Evolutionary conservation across 2,888 invertebrate genomes (phyloP).

Genomic region (Cryptus armator): DNA sequence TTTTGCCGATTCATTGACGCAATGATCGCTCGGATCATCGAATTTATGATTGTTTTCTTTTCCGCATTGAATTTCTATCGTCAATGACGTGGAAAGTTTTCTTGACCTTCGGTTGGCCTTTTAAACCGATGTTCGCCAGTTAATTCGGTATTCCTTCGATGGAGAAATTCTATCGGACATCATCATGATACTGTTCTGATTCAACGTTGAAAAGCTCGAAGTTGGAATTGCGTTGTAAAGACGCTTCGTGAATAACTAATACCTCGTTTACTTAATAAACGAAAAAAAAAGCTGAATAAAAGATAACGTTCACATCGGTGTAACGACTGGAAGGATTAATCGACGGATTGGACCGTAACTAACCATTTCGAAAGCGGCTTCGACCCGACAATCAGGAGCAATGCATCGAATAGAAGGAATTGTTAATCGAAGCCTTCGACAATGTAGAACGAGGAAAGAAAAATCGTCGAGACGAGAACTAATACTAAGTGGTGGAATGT

Average conservation of each 20-base stretch:
- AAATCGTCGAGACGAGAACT: conserved; percentile 32
- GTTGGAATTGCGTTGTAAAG: not conserved
- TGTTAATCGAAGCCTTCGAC: conserved; percentile 53
- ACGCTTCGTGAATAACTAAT: not conserved
- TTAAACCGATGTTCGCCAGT: not conserved
- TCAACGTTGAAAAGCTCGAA: not conserved
- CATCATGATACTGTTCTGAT: not conserved
- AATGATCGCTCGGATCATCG: not conserved
- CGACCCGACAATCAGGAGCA: conserved; percentile 12
- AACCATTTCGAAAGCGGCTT: not conserved
- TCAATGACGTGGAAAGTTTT: not conserved
- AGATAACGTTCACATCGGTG: not conserved
- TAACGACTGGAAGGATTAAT: conserved; percentile 3
- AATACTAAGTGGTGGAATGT: conserved; percentile 79
- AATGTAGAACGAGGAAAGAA: conserved; percentile 56
- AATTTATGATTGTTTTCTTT: not conserved
- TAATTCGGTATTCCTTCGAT: not conserved
- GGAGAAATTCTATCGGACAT: not conserved
- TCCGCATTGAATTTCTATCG: not conserved
- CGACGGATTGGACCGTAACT: not conserved
- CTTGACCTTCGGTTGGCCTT: not conserved
- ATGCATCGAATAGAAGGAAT: conserved; percentile 36
- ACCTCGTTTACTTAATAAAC: not conserved
- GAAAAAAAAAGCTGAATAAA: not conserved
- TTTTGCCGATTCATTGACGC: not conserved